Conservation (phyloP, 2,113 vertebrate genomes). For the Ceyx cyanopectus region DNA sequence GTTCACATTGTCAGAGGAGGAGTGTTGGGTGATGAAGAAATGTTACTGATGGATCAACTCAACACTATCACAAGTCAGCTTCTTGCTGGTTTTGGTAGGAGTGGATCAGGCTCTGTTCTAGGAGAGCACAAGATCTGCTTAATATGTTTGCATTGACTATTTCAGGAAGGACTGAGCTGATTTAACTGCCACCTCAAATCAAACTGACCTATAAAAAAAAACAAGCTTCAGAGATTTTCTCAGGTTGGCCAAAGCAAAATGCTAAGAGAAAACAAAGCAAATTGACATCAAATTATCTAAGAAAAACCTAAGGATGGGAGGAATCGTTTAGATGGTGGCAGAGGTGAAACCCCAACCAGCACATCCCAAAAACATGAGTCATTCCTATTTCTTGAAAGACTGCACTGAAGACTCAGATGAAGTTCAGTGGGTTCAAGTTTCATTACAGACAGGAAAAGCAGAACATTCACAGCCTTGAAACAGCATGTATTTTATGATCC, state of each 20-base stretch:
- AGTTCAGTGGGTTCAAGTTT: not conserved
- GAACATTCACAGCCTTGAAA: not conserved
- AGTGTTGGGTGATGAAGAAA: not conserved
- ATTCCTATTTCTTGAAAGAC: not conserved
- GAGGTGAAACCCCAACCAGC: not conserved
- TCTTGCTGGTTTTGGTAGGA: conserved; percentile 20
- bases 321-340: not conserved
- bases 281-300: not conserved
- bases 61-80: not conserved
- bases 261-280: not conserved
- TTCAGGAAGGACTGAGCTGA: not conserved
- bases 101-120: not conserved
- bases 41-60: not conserved
- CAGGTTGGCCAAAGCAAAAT: not conserved
- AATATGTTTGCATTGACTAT: conserved; percentile 32
- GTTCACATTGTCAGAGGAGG: not conserved
- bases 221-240: conserved; percentile 3
- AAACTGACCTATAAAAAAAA: conserved; percentile 48
- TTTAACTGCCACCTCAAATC: conserved; percentile 30
- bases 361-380: too few relatives aligned
- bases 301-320: not conserved
- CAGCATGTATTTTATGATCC: not conserved
- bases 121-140: not conserved
- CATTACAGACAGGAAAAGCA: not conserved
- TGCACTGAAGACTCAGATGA: not conserved